Conservation (phyloP, 1,140 invertebrate species). For the Pararge aegeria region DNA sequence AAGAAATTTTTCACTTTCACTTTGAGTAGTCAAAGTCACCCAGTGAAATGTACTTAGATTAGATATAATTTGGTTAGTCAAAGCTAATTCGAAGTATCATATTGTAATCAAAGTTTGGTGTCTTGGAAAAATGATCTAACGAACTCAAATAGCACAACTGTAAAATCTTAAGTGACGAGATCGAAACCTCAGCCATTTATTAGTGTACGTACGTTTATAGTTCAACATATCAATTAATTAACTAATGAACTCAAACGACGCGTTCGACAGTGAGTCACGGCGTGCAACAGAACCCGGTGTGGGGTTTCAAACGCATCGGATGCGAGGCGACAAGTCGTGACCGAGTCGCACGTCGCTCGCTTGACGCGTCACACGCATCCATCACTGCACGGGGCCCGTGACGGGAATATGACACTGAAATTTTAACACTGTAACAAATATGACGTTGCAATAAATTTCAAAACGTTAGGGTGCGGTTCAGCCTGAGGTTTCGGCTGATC, state of each 20-base stretch:
- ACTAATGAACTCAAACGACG: conserved; percentile 26
- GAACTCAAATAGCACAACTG: too few relatives aligned
- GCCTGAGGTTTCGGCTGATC: too few relatives aligned
- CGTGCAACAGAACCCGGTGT: conserved; percentile 31
- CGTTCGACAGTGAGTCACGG: conserved; percentile 22
- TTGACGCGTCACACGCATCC: conserved; percentile 28
- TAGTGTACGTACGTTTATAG: not conserved
- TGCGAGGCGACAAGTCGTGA: conserved; percentile 60
- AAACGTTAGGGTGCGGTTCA: too few relatives aligned
- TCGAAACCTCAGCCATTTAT: too few relatives aligned
- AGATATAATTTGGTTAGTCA: too few relatives aligned
- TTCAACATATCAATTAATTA: not conserved
- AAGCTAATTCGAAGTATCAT: too few relatives aligned
- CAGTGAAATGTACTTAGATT: too few relatives aligned
- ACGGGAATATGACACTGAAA: conserved; percentile 32
- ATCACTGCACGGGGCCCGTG: conserved; percentile 43
- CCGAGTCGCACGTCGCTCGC: conserved; percentile 41
- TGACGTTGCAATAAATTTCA: not conserved
- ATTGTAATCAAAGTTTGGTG: too few relatives aligned
- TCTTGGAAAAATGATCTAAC: too few relatives aligned
- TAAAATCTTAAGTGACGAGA: too few relatives aligned
- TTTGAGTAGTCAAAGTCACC: too few relatives aligned
- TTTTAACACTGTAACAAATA: conserved; percentile 2
- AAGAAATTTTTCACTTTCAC: too few relatives aligned
- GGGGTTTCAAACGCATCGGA: conserved; percentile 55